Percentiles rank a stretch among this genome's conserved stretches.
Conservation (phyloP, 2,113 vertebrate species). For the Callipepla californica region DNA sequence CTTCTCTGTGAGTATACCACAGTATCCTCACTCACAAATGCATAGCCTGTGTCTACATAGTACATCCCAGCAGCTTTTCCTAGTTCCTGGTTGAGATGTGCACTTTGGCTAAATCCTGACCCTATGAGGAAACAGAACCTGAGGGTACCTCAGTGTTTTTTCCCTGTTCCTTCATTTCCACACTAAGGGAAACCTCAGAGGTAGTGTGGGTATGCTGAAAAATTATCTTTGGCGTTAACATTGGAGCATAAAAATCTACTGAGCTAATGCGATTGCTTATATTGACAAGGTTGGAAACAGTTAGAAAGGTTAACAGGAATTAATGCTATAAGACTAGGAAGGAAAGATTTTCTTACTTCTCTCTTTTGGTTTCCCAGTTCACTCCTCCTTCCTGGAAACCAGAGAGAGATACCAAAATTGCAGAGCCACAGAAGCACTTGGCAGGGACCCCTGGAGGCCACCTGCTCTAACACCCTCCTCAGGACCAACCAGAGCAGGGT, state of each 20-base stretch:
- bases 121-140: background rate
- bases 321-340: background rate
- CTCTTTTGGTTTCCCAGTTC: background rate
- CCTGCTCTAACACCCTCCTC: background rate
- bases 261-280: background rate
- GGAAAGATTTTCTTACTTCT: background rate
- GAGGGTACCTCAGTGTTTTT: background rate
- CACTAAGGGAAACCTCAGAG: background rate
- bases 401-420: background rate
- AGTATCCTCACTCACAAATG: background rate
- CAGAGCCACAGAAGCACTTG: background rate
- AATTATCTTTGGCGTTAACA: background rate
- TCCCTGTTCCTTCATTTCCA: background rate
- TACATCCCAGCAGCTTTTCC: background rate
- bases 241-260: background rate
- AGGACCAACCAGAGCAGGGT: background rate
- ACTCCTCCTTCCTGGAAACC: background rate
- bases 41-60: background rate
- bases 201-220: background rate
- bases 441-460: background rate
- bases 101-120: background rate
- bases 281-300: background rate
- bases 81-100: background rate
- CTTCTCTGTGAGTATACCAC: background rate
- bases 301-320: background rate